These are phyloP conservation scores for Sphaerodactylus townsendi DNA, from an alignment of 2,113 vertebrate genomes.

Conservation along the genomic window DNA sequence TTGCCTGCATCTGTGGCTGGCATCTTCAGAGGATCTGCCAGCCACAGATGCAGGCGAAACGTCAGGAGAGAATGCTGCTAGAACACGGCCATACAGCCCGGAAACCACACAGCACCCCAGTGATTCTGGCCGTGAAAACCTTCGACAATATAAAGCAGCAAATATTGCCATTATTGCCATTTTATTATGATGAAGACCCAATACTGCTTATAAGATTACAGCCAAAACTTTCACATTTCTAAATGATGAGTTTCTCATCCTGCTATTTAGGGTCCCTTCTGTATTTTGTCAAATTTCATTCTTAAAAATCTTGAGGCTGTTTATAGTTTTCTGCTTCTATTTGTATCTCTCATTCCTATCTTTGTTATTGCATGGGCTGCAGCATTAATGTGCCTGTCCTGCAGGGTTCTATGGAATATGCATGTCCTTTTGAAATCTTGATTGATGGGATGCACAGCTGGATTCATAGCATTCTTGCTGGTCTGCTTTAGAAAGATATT, in stretches of 20 bases:
- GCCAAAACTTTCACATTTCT: slow-evolving; percentile 41
- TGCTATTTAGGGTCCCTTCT: slow-evolving; percentile 10
- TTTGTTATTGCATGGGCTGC: neutral
- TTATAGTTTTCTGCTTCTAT: neutral
- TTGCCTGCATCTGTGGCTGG: too few relatives aligned
- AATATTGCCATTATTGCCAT: slow-evolving; percentile 25
- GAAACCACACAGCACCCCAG: too few relatives aligned
- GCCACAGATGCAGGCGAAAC: too few relatives aligned
- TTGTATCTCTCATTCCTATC: neutral
- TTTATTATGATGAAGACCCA: neutral
- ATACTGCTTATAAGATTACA: neutral
- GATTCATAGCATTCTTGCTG: neutral
- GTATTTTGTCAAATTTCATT: neutral
- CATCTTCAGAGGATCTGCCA: too few relatives aligned
- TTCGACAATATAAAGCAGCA: too few relatives aligned
- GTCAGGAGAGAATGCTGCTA: too few relatives aligned
- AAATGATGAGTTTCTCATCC: slow-evolving; percentile 24
- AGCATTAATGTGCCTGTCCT: neutral
- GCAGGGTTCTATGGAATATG: neutral
- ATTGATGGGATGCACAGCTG: neutral
- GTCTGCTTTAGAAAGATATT: neutral
- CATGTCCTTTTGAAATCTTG: neutral
- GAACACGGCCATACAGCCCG: too few relatives aligned
- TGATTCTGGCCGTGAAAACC: too few relatives aligned
- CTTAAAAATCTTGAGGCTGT: neutral